These are phyloP conservation scores for Denticeps clupeoides DNA, from an alignment of 2,797 vertebrate genomes.

Conservation along the genomic window DNA sequence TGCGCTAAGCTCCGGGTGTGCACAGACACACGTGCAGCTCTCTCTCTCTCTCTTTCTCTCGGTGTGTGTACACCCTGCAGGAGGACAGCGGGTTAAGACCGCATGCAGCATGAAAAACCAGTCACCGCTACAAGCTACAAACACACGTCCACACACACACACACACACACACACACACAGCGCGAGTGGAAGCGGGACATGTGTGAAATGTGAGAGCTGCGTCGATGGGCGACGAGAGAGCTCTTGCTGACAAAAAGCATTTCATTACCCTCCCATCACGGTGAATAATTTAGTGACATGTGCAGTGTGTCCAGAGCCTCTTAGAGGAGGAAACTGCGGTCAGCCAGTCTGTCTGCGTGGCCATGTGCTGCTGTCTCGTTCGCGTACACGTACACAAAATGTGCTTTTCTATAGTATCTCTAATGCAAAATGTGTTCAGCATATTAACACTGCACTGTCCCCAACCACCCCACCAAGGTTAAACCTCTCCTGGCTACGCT, in stretches of 20 bases:
- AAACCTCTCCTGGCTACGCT: background rate
- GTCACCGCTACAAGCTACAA: too few species aligned
- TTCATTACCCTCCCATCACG: constrained; percentile 9
- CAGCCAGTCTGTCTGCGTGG: constrained; percentile 22
- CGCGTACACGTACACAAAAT: background rate
- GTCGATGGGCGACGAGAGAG: background rate
- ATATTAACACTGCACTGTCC: constrained; percentile 1
- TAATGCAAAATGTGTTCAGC: background rate
- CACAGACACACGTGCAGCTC: background rate
- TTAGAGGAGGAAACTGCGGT: constrained; percentile 31
- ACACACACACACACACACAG: too few species aligned
- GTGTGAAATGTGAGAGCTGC: background rate
- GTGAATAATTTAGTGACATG: background rate
- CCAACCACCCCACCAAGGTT: constrained; percentile 8
- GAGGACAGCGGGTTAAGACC: too few species aligned
- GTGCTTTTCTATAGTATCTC: background rate
- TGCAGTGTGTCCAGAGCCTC: too few species aligned
- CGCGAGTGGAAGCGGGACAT: too few species aligned
- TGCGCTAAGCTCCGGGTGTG: background rate
- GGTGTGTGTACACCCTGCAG: too few species aligned
- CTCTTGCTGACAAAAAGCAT: constrained; percentile 7
- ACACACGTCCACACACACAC: too few species aligned
- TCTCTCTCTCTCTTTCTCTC: background rate
- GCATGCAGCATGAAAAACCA: too few species aligned
- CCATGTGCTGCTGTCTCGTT: constrained; percentile 5